Percentiles rank a stretch among this genome's conserved stretches.
Evolutionary conservation across 2,888 invertebrate species (phyloP).

Genomic region (Petrolisthes manimaculis): DNA sequence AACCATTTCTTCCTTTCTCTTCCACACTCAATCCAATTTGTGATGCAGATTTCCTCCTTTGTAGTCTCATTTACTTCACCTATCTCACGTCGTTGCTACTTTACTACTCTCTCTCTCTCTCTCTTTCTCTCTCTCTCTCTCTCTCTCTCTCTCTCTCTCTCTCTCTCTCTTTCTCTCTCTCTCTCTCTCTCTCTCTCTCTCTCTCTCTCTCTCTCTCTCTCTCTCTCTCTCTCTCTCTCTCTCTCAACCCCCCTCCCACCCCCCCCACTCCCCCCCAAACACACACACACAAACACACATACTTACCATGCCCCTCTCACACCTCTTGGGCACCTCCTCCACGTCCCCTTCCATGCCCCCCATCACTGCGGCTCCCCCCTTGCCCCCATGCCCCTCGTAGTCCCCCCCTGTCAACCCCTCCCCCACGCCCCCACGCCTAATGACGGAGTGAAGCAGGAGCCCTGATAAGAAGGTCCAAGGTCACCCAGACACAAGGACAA

Average conservation of each 20-base stretch:
- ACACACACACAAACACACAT: neutral
- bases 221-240: neutral
- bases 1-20: neutral
- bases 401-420: slow-evolving; percentile 39
- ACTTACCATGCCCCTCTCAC: slow-evolving; percentile 49
- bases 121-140: neutral
- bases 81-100: neutral
- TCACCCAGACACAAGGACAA: slow-evolving; percentile 57
- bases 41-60: neutral
- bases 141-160: too few species aligned
- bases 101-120: neutral
- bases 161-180: neutral
- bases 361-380: slow-evolving; percentile 37
- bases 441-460: slow-evolving; percentile 39
- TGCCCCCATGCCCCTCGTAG: slow-evolving; percentile 39
- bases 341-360: slow-evolving; percentile 1
- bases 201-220: neutral
- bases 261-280: neutral
- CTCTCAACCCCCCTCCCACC: neutral
- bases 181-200: neutral
- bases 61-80: neutral
- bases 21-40: neutral
- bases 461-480: slow-evolving; percentile 43
- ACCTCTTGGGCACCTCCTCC: slow-evolving; percentile 42
- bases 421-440: slow-evolving; percentile 24